Evolutionary conservation across 2,113 vertebrate species (phyloP).

Genomic region (Rhodinocichla rosea): DNA sequence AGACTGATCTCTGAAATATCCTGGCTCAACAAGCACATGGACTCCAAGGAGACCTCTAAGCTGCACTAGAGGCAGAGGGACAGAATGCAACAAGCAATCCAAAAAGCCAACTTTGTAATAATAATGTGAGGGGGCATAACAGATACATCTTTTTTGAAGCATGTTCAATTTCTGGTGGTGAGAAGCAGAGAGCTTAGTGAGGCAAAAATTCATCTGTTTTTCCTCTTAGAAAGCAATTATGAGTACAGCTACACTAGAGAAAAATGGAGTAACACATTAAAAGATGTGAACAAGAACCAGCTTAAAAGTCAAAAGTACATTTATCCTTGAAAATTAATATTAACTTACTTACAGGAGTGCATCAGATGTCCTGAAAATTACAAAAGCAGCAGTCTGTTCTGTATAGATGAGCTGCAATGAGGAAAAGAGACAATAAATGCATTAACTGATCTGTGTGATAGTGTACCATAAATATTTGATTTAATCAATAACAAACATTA

Average conservation of each 20-base stretch:
- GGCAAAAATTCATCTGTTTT: neutral
- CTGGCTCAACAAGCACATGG: fast-evolving
- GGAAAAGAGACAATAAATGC: neutral
- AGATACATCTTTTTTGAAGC: neutral
- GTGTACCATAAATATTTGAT: neutral
- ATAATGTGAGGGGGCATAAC: neutral
- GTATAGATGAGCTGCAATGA: neutral
- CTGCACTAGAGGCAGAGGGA: neutral
- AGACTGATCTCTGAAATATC: neutral
- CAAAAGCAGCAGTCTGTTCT: neutral
- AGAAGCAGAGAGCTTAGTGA: neutral
- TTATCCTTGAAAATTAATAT: neutral
- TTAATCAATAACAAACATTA: neutral
- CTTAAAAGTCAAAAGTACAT: neutral
- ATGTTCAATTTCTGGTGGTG: neutral
- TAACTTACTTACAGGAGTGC: neutral
- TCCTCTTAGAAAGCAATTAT: neutral
- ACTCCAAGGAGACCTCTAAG: neutral
- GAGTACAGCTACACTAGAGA: neutral
- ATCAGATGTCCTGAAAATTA: neutral
- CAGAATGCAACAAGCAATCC: neutral
- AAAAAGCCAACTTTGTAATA: neutral
- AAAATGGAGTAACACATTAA: neutral
- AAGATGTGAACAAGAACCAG: neutral
- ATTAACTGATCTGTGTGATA: neutral